These are phyloP conservation scores for Rhyacophila brunnea DNA, from an alignment of 1,140 invertebrate species.

Conservation along the genomic window DNA sequence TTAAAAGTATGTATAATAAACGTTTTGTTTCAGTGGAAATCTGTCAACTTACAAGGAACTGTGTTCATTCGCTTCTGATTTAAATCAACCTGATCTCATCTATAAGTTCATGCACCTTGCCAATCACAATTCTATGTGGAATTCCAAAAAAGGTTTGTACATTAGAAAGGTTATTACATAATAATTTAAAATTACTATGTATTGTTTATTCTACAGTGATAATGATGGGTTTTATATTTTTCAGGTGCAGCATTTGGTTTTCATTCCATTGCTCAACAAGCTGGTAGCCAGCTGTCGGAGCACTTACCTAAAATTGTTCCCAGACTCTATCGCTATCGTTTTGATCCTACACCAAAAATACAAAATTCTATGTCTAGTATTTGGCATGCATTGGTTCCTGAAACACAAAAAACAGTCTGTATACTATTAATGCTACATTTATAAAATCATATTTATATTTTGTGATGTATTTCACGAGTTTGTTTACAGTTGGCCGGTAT, in stretches of 20 bases:
- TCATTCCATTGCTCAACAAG: conserved; percentile 76
- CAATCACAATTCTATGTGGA: conserved; percentile 92
- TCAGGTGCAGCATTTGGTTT: conserved; percentile 92
- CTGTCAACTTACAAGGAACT: conserved; percentile 92
- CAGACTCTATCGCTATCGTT: conserved; percentile 84
- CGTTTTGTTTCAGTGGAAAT: conserved; percentile 62
- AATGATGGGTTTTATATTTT: not conserved
- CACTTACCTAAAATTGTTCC: conserved; percentile 85
- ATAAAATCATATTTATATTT: not conserved
- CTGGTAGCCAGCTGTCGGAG: conserved; percentile 76
- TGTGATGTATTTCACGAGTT: no score
- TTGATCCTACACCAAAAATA: conserved; percentile 88
- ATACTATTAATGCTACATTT: not conserved
- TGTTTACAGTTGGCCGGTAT: no score
- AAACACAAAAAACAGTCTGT: conserved; percentile 76
- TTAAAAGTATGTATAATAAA: no score
- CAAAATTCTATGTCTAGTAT: conserved; percentile 90
- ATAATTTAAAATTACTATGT: no score
- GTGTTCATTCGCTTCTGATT: conserved; percentile 87
- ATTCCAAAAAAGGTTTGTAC: conserved; percentile 68
- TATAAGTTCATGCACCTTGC: conserved; percentile 95
- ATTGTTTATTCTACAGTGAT: no score
- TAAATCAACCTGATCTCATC: conserved; percentile 91
- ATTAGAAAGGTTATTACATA: no score
- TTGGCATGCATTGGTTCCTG: conserved; percentile 85